Evolutionary conservation across 2,888 invertebrate species (phyloP), one percentile per base, ranked within the genome.

Genomic region (Nomada goodeniana): DNA sequence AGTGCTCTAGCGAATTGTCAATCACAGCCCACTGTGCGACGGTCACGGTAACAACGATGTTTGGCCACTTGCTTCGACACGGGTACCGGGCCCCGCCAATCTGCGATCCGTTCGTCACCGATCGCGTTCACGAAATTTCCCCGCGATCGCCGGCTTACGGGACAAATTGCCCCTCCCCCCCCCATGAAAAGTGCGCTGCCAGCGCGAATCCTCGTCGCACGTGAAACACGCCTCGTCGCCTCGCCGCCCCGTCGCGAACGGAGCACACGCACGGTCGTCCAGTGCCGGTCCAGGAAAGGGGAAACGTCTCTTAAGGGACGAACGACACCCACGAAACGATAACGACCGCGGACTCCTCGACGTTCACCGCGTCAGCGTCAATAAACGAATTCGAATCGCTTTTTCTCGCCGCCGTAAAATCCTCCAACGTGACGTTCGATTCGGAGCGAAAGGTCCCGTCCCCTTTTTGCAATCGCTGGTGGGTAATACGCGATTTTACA

Each of bases 221-320:
- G 42, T 1, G 20, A 79, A 61, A 29, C 42, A 47, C 36, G 59
- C 52, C 44, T 26, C 18, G 50, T 5, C 23, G 23, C 23, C 23
- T 23, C 23, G n/a, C n/a, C 23, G 9, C 23, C 23, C 36, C 70
- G 18, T 77, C 26, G 65, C 23, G 55, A 60, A 18, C 9, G 26
- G 15, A 23, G 50, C 7, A 55, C 10, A 61, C 52, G 36, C 10
- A n/a, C 50, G 64, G 7, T 36, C 18, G 50, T n/a, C 42, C 20
- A 50, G 26, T 47, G 63, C 42, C 78, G 69, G 50, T 53, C 11
- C 53, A 36, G 61, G 70, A 50, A 72, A 69, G 72, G 63, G 80
- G 55, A 67, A 68, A 79, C 44, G 61, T 80, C 67, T 57, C 67
- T 63, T 80, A 80, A 80, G 72, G 79, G 78, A 29, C 57, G 52